Evolutionary conservation across 1,140 invertebrate genomes (phyloP).

Genomic region (Pomacea maculata): DNA sequence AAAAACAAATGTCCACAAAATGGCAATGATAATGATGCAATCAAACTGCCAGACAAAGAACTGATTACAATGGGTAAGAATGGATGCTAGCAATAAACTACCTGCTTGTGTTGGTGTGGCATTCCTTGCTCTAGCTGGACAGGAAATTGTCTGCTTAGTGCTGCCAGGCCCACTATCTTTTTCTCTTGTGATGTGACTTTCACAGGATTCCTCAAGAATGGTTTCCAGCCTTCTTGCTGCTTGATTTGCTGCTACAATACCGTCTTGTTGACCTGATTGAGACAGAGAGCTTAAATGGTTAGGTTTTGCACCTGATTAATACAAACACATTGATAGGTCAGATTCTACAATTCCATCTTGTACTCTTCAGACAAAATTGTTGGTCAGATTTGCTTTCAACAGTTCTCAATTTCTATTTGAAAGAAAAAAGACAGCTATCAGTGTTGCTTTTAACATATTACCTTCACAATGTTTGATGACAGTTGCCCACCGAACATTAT

Average conservation of each 20-base stretch:
- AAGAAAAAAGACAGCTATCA: neutral
- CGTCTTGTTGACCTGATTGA: constrained; percentile 2
- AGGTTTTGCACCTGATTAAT: neutral
- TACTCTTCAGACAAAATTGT: no score
- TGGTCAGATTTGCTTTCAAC: neutral
- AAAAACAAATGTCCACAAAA: no score
- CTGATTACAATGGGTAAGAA: no score
- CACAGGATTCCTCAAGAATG: neutral
- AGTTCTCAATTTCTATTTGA: neutral
- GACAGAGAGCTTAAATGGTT: neutral
- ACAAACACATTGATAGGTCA: neutral
- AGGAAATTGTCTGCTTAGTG: neutral
- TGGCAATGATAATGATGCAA: no score
- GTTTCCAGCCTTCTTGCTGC: constrained; percentile 8
- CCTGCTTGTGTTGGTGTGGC: neutral
- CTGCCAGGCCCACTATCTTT: neutral
- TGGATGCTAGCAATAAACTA: neutral
- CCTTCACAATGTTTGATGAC: constrained; percentile 51
- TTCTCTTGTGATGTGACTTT: neutral
- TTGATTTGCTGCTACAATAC: neutral
- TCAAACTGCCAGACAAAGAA: no score
- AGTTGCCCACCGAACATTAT: constrained; percentile 48
- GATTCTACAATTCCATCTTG: neutral
- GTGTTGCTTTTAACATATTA: constrained; percentile 9
- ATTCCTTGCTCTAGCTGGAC: no score